Conservation (phyloP, 1,140 invertebrate genomes). For the Drosophila asahinai region DNA sequence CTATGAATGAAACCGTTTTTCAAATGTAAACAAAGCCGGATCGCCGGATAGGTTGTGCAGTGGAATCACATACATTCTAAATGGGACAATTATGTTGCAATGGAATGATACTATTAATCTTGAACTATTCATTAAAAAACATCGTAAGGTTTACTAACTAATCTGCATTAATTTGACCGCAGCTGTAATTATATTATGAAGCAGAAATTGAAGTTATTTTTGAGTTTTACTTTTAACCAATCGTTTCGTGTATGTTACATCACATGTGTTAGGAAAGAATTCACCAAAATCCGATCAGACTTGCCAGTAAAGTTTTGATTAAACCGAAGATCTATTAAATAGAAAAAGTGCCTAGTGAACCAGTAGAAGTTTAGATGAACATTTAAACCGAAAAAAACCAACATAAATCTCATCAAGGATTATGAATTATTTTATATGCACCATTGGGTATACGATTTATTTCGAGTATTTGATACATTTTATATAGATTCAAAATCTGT, state of each 20-base stretch:
- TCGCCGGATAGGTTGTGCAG: too few species aligned
- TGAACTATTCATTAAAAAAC: background rate
- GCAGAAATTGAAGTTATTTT: background rate
- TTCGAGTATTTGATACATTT: constrained; percentile 5
- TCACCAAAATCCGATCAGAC: background rate
- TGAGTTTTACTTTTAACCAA: background rate
- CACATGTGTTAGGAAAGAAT: too few species aligned
- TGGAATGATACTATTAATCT: too few species aligned
- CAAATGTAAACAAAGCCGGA: too few species aligned
- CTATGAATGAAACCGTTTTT: too few species aligned
- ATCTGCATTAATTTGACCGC: background rate
- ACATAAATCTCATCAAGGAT: background rate
- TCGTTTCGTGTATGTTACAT: background rate
- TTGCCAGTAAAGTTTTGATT: background rate
- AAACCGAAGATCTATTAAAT: constrained; percentile 34
- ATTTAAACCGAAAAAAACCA: constrained; percentile 4
- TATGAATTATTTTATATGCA: constrained; percentile 18
- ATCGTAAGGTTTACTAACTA: background rate
- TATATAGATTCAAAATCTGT: background rate
- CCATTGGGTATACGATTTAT: constrained; percentile 57
- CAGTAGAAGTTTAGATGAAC: constrained; percentile 48
- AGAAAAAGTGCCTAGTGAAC: constrained; percentile 77
- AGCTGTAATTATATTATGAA: background rate
- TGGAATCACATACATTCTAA: too few species aligned
- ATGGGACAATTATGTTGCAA: too few species aligned